Evolutionary conservation across 2,797 vertebrate species (phyloP), one percentile per base, ranked within the genome.

Genomic region (Apodemus agrarius): DNA sequence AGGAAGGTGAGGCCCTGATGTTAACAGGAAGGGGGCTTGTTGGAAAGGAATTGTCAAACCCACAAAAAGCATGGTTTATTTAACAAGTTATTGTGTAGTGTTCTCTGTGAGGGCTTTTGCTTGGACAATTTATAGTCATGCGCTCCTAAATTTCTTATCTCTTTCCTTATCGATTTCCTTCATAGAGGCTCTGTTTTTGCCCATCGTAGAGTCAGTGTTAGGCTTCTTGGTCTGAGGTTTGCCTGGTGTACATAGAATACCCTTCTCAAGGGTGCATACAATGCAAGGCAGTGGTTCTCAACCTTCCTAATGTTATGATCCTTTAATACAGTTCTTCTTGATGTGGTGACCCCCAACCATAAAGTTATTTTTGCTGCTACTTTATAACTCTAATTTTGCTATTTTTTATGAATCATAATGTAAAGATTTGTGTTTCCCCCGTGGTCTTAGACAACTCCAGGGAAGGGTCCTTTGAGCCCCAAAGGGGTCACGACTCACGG

Each of bases 161-260:
- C 3, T 1, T 11, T 7, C 52, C 37, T 59, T 13, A 3, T 46
- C 2, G 10, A 4, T 4, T 11, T 11, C 34, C 24, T 34, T 4
- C 5, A 2, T 21, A n/a, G 59, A 43, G 11, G 52, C 74, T 74
- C 52, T 21, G 4, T 17, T 26, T 86, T 46, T 86, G 65, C 26
- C 74, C 0, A 16, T 3, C 21, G 34, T 22, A 17, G 80, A 46
- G 14, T 37, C 49, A n/a, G 0, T 22, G 37, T 10, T 21, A 22
- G 21, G 65, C 24, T 34, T 54, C 34, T 79, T 61, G 54, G 59
- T 63, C 37, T 79, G 69, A 29, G 63, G 26, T 74, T 65, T 37
- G 40, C 6, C n/a, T 17, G 69, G 67, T n/a, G 2, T n/a, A 69
- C 34, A 37, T 21, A 69, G 1, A n/a, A 2, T 19, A n/a, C 17